Conservation (phyloP, 2,113 vertebrate species). For the Cyprinodon variegatus region DNA sequence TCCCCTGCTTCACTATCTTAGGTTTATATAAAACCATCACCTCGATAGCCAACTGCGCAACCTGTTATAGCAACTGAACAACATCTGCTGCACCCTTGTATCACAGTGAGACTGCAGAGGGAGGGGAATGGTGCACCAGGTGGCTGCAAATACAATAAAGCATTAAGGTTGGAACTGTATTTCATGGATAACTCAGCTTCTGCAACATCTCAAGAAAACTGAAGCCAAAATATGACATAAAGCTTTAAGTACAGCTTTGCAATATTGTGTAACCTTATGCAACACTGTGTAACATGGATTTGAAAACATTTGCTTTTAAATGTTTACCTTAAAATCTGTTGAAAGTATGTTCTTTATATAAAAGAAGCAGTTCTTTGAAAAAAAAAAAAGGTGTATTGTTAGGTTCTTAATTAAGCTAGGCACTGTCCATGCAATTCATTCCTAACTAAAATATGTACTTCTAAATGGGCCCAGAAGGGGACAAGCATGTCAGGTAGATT, state of each 20-base stretch:
- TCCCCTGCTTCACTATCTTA: neutral
- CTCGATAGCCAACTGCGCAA: constrained; percentile 1
- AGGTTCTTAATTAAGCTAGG: constrained; percentile 8
- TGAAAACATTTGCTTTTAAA: neutral
- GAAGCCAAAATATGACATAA: constrained; percentile 8
- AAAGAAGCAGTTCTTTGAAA: neutral
- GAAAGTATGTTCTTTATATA: neutral
- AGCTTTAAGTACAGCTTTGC: neutral
- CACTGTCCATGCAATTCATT: constrained; percentile 23
- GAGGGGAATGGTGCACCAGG: constrained; percentile 17
- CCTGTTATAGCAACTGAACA: constrained; percentile 14
- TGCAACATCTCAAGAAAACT: constrained; percentile 6
- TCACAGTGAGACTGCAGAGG: constrained; percentile 16
- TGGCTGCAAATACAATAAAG: constrained; percentile 21
- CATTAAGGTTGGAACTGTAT: constrained; percentile 16
- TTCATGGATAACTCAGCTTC: constrained; percentile 1
- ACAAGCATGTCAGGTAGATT: constrained; percentile 12
- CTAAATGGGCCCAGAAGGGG: constrained; percentile 27
- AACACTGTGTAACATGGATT: neutral
- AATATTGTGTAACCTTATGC: neutral
- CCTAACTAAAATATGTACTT: constrained; percentile 17
- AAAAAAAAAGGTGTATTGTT: neutral
- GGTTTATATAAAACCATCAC: neutral
- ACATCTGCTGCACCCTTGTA: constrained; percentile 31
- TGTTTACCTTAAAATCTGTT: neutral